These are phyloP conservation scores for Hippocampus barbouri DNA, from an alignment of 2,113 vertebrate species.

Conservation along the genomic window DNA sequence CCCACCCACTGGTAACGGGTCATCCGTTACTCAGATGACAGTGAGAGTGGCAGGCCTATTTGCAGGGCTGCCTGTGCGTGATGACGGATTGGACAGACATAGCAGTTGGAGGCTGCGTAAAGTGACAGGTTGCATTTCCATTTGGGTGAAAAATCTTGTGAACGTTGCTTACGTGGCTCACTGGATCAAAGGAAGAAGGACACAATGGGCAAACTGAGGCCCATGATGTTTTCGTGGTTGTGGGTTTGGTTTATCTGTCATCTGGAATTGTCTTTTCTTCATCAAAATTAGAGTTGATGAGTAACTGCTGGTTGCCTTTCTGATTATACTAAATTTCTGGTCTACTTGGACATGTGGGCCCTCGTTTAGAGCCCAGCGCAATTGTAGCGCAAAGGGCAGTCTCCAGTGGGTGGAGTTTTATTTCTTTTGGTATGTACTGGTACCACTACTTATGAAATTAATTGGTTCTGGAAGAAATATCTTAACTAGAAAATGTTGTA, in stretches of 20 bases:
- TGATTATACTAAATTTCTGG: neutral
- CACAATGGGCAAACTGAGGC: conserved; percentile 19
- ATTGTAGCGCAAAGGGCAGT: too few relatives aligned
- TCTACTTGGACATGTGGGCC: neutral
- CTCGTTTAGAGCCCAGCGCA: too few relatives aligned
- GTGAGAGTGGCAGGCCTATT: conserved; percentile 79
- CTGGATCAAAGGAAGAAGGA: conserved; percentile 36
- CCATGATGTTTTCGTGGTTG: conserved; percentile 21
- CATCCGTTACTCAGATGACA: conserved; percentile 76
- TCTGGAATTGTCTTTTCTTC: neutral
- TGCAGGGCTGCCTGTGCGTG: conserved; percentile 59
- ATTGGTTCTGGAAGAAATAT: too few relatives aligned
- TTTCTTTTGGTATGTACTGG: too few relatives aligned
- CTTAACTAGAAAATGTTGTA: too few relatives aligned
- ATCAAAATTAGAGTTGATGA: neutral
- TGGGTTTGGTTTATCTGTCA: conserved; percentile 12
- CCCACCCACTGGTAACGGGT: conserved; percentile 64
- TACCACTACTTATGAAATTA: too few relatives aligned
- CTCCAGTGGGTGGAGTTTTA: too few relatives aligned
- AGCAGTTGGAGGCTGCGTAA: conserved; percentile 68
- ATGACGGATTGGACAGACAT: conserved; percentile 75
- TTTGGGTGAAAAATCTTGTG: conserved; percentile 78
- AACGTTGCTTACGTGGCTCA: conserved; percentile 56
- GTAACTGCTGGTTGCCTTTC: neutral
- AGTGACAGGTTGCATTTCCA: conserved; percentile 77